Evolutionary conservation across 2,113 vertebrate genomes (phyloP).

Genomic region (Eurypyga helias): DNA sequence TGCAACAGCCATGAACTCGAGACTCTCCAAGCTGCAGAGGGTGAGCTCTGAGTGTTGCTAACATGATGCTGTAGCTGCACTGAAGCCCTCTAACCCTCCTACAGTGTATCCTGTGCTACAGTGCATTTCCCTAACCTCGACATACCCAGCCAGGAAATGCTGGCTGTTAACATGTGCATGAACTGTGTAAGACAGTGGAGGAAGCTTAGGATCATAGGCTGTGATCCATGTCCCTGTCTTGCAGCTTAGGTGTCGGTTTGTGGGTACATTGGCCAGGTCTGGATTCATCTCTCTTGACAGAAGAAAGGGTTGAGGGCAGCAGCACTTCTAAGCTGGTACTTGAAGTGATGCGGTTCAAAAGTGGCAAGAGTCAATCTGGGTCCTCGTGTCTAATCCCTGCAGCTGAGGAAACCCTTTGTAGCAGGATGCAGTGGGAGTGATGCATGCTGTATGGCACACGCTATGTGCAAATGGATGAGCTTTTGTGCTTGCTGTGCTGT

Average conservation of each 20-base stretch:
- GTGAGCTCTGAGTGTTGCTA: conserved; percentile 72
- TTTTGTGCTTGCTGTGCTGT: not conserved
- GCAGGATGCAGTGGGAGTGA: not conserved
- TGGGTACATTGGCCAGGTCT: not conserved
- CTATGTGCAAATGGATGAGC: not conserved
- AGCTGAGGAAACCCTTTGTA: not conserved
- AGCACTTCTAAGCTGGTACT: not conserved
- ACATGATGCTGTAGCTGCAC: conserved; percentile 37
- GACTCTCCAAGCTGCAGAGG: conserved; percentile 66
- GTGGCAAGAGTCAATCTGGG: not conserved
- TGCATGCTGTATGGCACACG: not conserved
- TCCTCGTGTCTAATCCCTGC: accelerated
- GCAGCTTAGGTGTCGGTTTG: not conserved
- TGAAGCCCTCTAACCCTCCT: conserved; percentile 50
- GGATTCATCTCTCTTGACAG: not conserved
- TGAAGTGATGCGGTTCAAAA: not conserved
- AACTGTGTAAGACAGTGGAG: conserved; percentile 2
- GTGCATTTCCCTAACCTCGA: conserved; percentile 21
- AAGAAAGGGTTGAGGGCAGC: not conserved
- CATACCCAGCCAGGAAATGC: not conserved
- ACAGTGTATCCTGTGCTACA: conserved; percentile 17
- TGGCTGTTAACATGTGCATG: conserved; percentile 43
- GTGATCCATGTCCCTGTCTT: not conserved
- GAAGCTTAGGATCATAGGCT: not conserved
- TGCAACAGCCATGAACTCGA: conserved; percentile 65